phyloP scores from a whole-genome alignment of 2,113 vertebrate species.

The Motacilla tschutschensis region DNA sequence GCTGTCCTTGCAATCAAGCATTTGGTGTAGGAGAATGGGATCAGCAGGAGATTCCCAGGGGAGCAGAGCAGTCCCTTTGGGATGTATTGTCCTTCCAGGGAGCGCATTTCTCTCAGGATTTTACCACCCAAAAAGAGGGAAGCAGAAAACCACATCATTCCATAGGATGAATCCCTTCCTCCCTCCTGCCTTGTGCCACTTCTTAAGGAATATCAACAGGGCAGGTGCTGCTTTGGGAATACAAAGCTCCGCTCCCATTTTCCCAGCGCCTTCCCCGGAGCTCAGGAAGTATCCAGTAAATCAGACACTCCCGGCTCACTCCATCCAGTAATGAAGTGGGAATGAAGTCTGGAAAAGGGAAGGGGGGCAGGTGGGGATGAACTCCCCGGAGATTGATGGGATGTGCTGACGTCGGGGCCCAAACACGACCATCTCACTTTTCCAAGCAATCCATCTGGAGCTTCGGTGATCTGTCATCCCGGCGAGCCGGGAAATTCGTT shows the following conservation, averaged over 20 bases:
- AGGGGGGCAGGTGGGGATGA: background rate
- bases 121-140: background rate
- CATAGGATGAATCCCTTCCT: background rate
- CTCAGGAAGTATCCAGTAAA: background rate
- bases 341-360: conserved; percentile 52
- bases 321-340: conserved; percentile 65
- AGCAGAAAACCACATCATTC: background rate
- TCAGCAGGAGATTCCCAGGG: background rate
- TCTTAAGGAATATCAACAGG: background rate
- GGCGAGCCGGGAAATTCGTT: background rate
- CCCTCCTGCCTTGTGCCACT: background rate
- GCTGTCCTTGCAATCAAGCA: background rate
- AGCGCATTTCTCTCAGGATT: rapidly evolving
- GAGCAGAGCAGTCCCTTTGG: background rate
- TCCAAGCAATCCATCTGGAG: conserved; percentile 61
- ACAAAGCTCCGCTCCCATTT: background rate
- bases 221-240: background rate
- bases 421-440: conserved; percentile 60
- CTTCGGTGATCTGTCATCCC: conserved; percentile 56
- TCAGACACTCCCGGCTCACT: conserved; percentile 32
- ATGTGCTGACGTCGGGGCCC: conserved; percentile 55
- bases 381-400: conserved; percentile 61
- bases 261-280: background rate
- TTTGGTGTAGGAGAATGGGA: background rate
- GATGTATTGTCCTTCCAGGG: background rate